Base-by-base conservation (phyloP, 1,140 invertebrate species). In the Lepidurus couesii region DNA sequence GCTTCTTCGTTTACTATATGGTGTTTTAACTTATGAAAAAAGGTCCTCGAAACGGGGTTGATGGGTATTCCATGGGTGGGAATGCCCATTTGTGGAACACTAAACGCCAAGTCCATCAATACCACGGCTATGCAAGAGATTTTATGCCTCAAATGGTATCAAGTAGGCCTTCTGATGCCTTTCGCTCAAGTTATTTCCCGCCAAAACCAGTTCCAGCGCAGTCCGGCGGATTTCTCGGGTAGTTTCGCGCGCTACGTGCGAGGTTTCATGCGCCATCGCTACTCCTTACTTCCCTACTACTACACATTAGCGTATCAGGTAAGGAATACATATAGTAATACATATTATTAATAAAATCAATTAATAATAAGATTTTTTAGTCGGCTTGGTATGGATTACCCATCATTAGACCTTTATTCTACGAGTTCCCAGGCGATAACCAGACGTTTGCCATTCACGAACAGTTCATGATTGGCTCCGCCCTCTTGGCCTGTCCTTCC, bases 41-140 rank as follows among this genome's bases (percentile, higher is more conserved):
- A 79, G 78, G 75, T 79, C 9, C 44, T 82, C 43, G 80, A 81
- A 78, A 80, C 84, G 78, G 83, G 85, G 16, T 76, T 87, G 75
- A 87, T 85, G 81, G 86, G 87, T 8, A 84, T 87, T 42, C 84
- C 86, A 16, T 81, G 86, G 74, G 82, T 84, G 53, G 86, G 86
- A 13, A 83, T 83, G 7, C 85, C 87, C 76, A 83, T 86, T 65
- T 87, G 86, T 81, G 86, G 86, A 4, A 84, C 85, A 73, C 75
- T 65, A 42, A 73, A 79, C 42, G 73, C 45, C 42, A 65, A 24
- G n/a, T n/a, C 26, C 43, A 34, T 77, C 44, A 75, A 8, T 42
- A 84, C 82, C 13, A 81, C 81, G 44, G 85, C 85, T 53, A 83
- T 84, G 11, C 85, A 82, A 21, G 81, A 82, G 44, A 84, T 85